Evolutionary conservation across 2,888 invertebrate genomes (phyloP).

Genomic region (Flexamia atlantica): DNA sequence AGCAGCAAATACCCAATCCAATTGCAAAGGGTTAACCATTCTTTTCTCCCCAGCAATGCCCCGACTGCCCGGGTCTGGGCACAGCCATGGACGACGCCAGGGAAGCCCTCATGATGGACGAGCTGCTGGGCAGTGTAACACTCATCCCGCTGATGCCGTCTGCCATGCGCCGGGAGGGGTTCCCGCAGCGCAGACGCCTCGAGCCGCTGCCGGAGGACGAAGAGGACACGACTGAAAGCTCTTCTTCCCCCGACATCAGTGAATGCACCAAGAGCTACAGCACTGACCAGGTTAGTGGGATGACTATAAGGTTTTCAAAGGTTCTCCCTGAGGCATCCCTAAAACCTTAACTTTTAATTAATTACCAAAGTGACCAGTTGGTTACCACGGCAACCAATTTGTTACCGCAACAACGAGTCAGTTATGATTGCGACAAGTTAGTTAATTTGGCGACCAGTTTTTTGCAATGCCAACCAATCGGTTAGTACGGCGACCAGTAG

Average conservation of each 20-base stretch:
- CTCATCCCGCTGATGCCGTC: constrained; percentile 86
- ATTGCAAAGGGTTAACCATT: no score
- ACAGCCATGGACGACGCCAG: constrained; percentile 80
- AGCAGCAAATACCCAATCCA: no score
- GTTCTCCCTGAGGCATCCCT: no score
- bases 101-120: constrained; percentile 89
- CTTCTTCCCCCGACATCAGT: constrained; percentile 75
- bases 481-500: no score
- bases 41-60: constrained; percentile 59
- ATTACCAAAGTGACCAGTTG: no score
- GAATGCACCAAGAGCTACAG: constrained; percentile 72
- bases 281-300: constrained; percentile 70
- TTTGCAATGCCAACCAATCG: no score
- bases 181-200: constrained; percentile 85
- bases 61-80: constrained; percentile 64
- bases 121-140: constrained; percentile 76
- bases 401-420: no score
- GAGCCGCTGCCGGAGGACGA: constrained; percentile 86
- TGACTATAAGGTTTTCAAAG: no score
- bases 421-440: no score
- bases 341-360: no score
- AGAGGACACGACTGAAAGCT: constrained; percentile 81
- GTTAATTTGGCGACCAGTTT: no score
- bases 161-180: constrained; percentile 81
- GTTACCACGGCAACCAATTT: no score